Evolutionary conservation across 2,797 vertebrate genomes (phyloP).

Genomic region (Mormyrus proboscirostris): DNA sequence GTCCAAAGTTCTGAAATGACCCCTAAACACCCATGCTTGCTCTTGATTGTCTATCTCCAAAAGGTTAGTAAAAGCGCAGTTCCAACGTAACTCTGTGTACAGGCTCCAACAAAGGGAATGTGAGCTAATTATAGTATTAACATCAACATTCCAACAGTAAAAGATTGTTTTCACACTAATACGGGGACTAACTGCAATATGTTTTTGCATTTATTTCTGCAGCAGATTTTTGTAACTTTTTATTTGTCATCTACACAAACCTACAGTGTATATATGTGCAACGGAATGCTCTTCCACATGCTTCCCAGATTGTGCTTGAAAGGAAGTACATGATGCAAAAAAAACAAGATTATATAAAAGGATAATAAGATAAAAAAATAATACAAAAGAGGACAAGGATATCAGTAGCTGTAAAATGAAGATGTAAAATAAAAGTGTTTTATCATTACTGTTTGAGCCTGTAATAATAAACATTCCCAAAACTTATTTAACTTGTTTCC

Average conservation of each 20-base stretch:
- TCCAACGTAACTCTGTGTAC: neutral
- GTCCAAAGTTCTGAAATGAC: neutral
- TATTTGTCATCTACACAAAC: neutral
- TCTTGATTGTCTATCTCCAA: neutral
- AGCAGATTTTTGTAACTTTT: neutral
- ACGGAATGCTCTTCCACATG: neutral
- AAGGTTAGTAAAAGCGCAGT: neutral
- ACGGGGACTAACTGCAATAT: neutral
- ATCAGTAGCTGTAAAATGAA: neutral
- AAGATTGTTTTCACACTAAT: neutral
- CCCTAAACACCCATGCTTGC: neutral
- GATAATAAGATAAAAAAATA: neutral
- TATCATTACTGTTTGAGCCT: neutral
- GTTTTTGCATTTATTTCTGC: neutral
- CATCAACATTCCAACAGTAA: neutral
- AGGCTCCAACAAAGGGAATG: neutral
- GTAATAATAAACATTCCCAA: neutral
- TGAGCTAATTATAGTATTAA: neutral
- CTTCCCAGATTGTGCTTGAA: neutral
- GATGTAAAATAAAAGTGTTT: neutral
- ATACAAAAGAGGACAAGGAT: too few species aligned
- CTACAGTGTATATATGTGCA: neutral
- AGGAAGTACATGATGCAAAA: neutral
- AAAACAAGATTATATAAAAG: neutral
- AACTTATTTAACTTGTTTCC: conserved; percentile 28